Conservation (phyloP, 1,140 invertebrate species). For the Tribolium castaneum region DNA sequence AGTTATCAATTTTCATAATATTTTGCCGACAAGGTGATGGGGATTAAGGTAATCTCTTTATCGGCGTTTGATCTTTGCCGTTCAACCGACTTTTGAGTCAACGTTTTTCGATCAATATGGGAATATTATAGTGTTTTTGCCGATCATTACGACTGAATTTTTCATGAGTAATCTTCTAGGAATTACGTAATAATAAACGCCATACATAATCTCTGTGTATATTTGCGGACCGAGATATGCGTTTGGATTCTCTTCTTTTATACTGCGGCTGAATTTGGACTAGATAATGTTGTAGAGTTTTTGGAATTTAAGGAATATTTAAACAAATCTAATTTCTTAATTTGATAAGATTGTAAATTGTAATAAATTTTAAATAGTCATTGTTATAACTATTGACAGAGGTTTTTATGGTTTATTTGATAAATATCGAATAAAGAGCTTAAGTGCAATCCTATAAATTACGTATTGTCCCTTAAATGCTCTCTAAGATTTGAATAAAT, state of each 20-base stretch:
- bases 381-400: conserved; percentile 30
- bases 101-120: neutral
- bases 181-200: conserved; percentile 21
- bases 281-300: neutral
- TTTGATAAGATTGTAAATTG: conserved; percentile 36
- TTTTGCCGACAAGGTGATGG: conserved; percentile 50
- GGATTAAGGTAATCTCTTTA: conserved; percentile 53
- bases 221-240: conserved; percentile 17
- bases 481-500: conserved; percentile 20
- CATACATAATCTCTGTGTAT: conserved; percentile 33
- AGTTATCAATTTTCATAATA: conserved; percentile 51
- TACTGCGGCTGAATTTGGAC: neutral
- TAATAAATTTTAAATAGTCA: conserved; percentile 35
- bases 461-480: conserved; percentile 15
- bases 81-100: conserved; percentile 5
- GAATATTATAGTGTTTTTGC: neutral
- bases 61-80: conserved; percentile 52
- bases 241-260: conserved; percentile 1
- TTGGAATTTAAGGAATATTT: conserved; percentile 12
- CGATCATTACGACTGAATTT: neutral
- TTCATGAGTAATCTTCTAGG: neutral
- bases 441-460: conserved; percentile 22
- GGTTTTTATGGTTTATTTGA: conserved; percentile 36
- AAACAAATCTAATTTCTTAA: conserved; percentile 33
- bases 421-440: conserved; percentile 25